Evolutionary conservation across 2,888 invertebrate species (phyloP).

Genomic region (Beris morrisii): DNA sequence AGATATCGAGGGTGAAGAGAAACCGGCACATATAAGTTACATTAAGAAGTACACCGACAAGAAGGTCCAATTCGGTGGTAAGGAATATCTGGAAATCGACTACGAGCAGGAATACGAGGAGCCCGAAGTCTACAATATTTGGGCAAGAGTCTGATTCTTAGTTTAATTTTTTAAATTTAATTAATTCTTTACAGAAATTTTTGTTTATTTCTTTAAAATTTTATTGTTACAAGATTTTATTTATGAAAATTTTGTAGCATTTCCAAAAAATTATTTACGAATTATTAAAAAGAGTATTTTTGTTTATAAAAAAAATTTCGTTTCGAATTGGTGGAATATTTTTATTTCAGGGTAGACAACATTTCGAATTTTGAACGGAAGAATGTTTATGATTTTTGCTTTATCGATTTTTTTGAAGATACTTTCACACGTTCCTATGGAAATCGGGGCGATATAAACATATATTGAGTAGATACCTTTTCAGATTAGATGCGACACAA

Average conservation of each 20-base stretch:
- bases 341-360: no score
- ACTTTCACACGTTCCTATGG: no score
- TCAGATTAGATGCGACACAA: no score
- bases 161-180: neutral
- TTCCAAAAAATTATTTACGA: slow-evolving; percentile 22
- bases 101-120: slow-evolving; percentile 54
- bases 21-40: slow-evolving; percentile 53
- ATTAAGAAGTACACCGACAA: slow-evolving; percentile 53
- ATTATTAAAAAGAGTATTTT: slow-evolving; percentile 12
- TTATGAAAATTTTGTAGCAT: slow-evolving; percentile 29
- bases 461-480: no score
- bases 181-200: no score
- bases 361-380: no score
- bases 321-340: no score
- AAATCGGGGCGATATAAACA: no score
- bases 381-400: no score
- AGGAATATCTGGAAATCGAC: slow-evolving; percentile 55
- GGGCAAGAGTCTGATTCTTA: slow-evolving; percentile 42
- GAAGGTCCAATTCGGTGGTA: slow-evolving; percentile 53
- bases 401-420: no score
- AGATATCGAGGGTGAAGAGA: slow-evolving; percentile 51
- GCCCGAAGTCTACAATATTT: slow-evolving; percentile 52
- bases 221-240: slow-evolving; percentile 26
- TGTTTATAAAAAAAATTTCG: neutral
- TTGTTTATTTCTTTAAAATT: no score